Conservation (phyloP, 2,797 vertebrate genomes). For the Gymnocypris eckloni region DNA sequence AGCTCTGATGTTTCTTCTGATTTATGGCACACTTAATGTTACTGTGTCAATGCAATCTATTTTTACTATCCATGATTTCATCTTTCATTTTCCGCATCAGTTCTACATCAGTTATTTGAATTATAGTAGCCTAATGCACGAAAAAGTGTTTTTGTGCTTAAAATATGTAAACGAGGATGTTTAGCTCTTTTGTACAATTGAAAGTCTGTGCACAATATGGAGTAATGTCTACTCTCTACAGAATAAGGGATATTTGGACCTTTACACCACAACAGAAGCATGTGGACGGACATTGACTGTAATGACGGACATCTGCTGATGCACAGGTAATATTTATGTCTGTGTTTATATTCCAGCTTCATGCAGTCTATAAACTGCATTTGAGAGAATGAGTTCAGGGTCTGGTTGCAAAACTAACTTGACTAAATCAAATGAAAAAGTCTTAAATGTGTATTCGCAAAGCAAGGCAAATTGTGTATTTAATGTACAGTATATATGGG, state of each 20-base stretch:
- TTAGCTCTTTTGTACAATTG: background rate
- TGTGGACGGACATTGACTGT: background rate
- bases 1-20: background rate
- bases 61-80: background rate
- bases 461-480: background rate
- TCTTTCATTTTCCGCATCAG: background rate
- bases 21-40: background rate
- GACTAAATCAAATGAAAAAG: background rate
- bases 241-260: background rate
- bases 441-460: background rate
- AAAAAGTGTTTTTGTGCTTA: no score
- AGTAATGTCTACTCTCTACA: background rate
- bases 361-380: background rate
- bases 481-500: no score
- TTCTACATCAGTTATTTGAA: background rate
- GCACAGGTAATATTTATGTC: background rate
- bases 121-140: no score
- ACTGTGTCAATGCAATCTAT: background rate
- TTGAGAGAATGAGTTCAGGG: background rate
- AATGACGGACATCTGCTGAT: background rate
- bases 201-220: background rate
- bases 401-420: background rate
- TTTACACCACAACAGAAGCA: background rate
- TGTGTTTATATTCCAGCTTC: background rate
- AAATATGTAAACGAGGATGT: background rate